Evolutionary conservation across 2,888 invertebrate genomes (phyloP).

Genomic region (Limnephilus marmoratus): DNA sequence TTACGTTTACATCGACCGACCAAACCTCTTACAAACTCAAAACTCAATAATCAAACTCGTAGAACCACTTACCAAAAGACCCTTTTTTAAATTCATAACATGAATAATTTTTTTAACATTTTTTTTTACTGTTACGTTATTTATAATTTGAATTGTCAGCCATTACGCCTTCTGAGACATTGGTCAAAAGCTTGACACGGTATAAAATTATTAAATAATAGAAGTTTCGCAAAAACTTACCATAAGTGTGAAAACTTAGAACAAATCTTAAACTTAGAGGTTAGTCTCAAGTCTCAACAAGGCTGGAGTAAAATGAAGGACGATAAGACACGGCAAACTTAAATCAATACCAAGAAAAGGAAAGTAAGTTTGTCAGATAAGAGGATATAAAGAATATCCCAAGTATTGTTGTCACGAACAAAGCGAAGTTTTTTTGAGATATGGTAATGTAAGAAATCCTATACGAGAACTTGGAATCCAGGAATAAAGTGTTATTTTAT

Average conservation of each 20-base stretch:
- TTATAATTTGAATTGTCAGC: not conserved
- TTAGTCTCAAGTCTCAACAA: not conserved
- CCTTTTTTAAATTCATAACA: too few species aligned
- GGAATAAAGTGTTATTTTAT: not conserved
- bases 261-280: not conserved
- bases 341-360: not conserved
- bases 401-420: conserved; percentile 2
- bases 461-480: not conserved
- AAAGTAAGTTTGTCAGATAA: not conserved
- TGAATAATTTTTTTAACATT: too few species aligned
- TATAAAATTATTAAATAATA: not conserved
- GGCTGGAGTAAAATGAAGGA: not conserved
- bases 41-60: too few species aligned
- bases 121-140: too few species aligned
- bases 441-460: not conserved
- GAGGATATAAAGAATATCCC: not conserved
- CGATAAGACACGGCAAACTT: not conserved
- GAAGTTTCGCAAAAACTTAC: not conserved
- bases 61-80: too few species aligned
- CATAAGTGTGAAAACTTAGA: not conserved
- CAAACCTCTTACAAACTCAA: too few species aligned
- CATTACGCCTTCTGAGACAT: not conserved
- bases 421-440: not conserved
- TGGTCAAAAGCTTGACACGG: too few species aligned
- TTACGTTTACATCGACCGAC: too few species aligned